phyloP scores from a whole-genome alignment of 2,888 invertebrate species.

The Tenthredo scrophulariae region DNA sequence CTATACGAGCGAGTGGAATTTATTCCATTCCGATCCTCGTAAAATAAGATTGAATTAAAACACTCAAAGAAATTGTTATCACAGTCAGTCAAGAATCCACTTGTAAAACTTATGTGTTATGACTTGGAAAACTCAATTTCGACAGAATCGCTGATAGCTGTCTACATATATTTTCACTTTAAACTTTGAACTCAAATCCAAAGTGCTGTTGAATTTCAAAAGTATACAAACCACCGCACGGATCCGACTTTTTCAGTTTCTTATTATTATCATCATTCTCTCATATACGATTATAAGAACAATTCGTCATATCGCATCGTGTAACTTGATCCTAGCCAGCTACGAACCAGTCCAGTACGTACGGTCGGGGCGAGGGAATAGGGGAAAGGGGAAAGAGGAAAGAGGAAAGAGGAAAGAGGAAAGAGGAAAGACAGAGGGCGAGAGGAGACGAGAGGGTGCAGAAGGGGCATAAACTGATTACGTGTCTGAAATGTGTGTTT shows the following conservation, averaged over 20 bases:
- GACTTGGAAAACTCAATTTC: conserved; percentile 41
- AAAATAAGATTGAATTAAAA: conserved; percentile 1
- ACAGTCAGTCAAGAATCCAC: conserved; percentile 13
- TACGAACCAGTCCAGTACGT: conserved; percentile 10
- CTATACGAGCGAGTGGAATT: neutral
- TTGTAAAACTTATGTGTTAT: conserved; percentile 34
- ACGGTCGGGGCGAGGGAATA: neutral
- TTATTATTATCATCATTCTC: neutral
- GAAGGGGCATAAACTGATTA: conserved; percentile 68
- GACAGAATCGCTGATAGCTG: neutral
- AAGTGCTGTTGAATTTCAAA: neutral
- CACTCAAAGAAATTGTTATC: conserved; percentile 15
- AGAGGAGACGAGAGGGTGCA: conserved; percentile 58
- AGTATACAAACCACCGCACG: neutral
- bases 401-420: neutral
- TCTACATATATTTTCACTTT: conserved; percentile 8
- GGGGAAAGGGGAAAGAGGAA: too few relatives aligned
- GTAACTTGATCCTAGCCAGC: conserved; percentile 62
- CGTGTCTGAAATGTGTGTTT: conserved; percentile 66
- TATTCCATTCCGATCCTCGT: neutral
- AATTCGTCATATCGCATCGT: conserved; percentile 57
- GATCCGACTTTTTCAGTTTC: neutral
- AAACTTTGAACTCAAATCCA: conserved; percentile 1
- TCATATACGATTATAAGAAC: neutral
- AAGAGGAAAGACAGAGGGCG: neutral